Evolutionary conservation across 2,888 invertebrate genomes (phyloP), one percentile per base, ranked within the genome.

Genomic region (Cheilosia scutellata): DNA sequence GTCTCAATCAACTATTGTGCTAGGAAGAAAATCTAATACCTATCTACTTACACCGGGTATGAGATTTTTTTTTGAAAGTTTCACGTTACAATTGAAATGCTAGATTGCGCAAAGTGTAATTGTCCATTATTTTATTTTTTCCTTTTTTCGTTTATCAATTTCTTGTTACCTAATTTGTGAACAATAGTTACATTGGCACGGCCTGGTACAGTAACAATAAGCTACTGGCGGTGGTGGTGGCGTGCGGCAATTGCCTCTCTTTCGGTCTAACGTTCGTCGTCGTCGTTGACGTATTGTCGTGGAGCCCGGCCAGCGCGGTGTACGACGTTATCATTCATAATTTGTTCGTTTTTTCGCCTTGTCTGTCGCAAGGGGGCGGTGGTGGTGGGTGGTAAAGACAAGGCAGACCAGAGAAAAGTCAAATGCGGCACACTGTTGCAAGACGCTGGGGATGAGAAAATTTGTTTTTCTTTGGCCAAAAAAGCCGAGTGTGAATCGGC

Each of bases 151-250:
- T 86, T 86, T 86, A 86, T 82, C 86, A 86, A 82, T 86, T 86
- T 86, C 86, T 86, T 82, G 86, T 86, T 86, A 86, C 86, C 86
- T 86, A 86, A 86, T 86, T 86, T 86, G 86, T 86, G 86, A 86
- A 86, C 86, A 86, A 86, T 86, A 82, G 86, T 86, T 86, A 86
- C 86, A 86, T 86, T 86, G 86, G 86, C 86, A 86, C 86, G 68
- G 86, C 86, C 86, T 86, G 86, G 86, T 86, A 86, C 86, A 86
- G 82, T 86, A 86, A 86, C 86, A 86, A 86, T 86, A 86, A 82
- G 86, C 86, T 86, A 82, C 86, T 77, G 74, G 47, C 62, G 65
- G 71, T 11, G 66, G 16, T 5, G 53, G 70, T 44, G 55, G 44
- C 13, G 65, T 40, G 42, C 72, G 9, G 55, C 53, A 72, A 13